These are phyloP conservation scores for Pteronura brasiliensis DNA, from an alignment of 2,113 vertebrate species.

Conservation along the genomic window DNA sequence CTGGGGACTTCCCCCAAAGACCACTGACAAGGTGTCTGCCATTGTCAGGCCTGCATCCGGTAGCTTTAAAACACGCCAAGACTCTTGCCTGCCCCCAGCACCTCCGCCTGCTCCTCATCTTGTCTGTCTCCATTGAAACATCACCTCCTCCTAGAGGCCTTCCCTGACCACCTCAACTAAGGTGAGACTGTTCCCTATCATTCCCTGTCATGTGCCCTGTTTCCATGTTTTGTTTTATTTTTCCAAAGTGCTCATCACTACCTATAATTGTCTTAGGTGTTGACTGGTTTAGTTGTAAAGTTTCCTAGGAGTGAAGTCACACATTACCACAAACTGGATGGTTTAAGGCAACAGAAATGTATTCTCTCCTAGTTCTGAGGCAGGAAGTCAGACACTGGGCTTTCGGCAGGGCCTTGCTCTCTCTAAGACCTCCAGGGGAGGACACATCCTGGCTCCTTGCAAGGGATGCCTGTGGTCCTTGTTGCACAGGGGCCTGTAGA, in stretches of 20 bases:
- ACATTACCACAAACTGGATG: neutral
- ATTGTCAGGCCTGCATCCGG: neutral
- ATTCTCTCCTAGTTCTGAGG: neutral
- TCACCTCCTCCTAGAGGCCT: constrained; percentile 13
- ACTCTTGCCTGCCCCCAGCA: neutral
- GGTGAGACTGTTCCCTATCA: neutral
- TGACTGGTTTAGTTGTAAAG: neutral
- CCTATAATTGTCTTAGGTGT: neutral
- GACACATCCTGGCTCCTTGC: neutral
- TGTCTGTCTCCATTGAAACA: neutral
- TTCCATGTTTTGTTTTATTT: neutral
- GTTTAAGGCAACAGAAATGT: neutral
- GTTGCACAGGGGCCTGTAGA: neutral
- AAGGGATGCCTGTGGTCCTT: no score
- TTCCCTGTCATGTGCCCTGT: neutral
- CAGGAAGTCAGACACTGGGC: neutral
- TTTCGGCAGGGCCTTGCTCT: no score
- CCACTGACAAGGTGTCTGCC: neutral
- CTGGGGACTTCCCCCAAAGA: neutral
- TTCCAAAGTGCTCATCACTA: neutral
- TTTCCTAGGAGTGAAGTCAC: neutral
- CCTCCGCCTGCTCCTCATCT: neutral
- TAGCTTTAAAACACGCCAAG: neutral
- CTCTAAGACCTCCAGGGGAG: neutral
- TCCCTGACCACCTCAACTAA: neutral